Conservation (phyloP, 2,113 vertebrate genomes). For the Zingel zingel region DNA sequence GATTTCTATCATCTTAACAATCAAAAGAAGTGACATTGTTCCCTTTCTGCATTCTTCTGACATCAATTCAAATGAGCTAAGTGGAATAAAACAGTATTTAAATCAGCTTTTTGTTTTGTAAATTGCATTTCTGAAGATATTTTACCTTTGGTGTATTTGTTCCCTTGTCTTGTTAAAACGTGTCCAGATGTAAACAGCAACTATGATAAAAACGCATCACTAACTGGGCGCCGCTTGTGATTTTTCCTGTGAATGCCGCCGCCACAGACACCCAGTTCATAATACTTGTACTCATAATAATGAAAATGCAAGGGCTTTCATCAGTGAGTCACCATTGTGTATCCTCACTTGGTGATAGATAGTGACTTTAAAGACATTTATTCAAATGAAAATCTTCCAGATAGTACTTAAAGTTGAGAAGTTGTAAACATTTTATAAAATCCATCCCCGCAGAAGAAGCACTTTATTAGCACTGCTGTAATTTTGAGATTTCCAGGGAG, state of each 20-base stretch:
- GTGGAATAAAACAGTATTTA: neutral
- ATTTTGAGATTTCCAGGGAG: neutral
- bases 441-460: neutral
- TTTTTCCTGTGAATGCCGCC: too few species aligned
- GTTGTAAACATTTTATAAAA: neutral
- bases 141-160: slow-evolving; percentile 30
- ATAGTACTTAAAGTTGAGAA: neutral
- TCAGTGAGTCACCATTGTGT: too few species aligned
- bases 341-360: too few species aligned
- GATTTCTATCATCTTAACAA: neutral
- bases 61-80: neutral
- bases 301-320: too few species aligned
- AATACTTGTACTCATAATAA: too few species aligned
- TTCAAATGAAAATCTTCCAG: too few species aligned
- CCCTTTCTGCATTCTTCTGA: neutral
- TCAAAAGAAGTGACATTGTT: neutral
- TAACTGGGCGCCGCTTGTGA: too few species aligned
- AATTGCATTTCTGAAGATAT: neutral
- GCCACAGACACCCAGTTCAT: too few species aligned
- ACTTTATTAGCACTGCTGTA: neutral
- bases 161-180: neutral
- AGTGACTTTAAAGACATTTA: too few species aligned
- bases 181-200: neutral
- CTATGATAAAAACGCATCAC: too few species aligned
- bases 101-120: neutral